These are phyloP conservation scores for Idaea straminata DNA, from an alignment of 2,888 invertebrate genomes.

Conservation along the genomic window DNA sequence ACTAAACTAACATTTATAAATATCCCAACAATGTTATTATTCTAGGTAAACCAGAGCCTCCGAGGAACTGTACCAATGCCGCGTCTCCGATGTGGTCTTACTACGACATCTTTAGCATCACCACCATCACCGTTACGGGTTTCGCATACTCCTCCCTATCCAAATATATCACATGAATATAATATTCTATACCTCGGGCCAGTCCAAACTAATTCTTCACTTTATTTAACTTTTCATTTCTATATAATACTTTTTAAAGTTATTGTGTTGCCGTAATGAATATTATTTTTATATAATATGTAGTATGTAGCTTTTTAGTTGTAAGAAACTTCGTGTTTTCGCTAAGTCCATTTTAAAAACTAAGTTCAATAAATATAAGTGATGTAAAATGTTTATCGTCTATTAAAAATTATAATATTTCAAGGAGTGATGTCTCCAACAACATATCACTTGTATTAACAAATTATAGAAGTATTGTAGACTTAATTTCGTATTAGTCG, in stretches of 20 bases:
- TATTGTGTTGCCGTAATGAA: constrained; percentile 54
- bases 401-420: constrained; percentile 63
- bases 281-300: constrained; percentile 44
- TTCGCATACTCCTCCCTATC: constrained; percentile 47
- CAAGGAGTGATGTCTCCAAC: constrained; percentile 74
- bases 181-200: constrained; percentile 12
- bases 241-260: constrained; percentile 31
- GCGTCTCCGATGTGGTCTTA: constrained; percentile 40
- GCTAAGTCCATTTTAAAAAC: constrained; percentile 61
- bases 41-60: constrained; percentile 67
- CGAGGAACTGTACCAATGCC: constrained; percentile 64
- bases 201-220: constrained; percentile 18
- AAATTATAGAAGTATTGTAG: constrained; percentile 71
- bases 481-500: constrained; percentile 68
- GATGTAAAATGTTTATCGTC: constrained; percentile 56
- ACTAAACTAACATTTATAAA: no score
- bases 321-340: constrained; percentile 55
- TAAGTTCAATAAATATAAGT: constrained; percentile 61
- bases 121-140: constrained; percentile 36
- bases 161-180: constrained; percentile 48
- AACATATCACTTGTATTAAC: constrained; percentile 80
- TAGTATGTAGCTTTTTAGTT: constrained; percentile 63
- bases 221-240: constrained; percentile 30
- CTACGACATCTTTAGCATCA: constrained; percentile 38
- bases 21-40: constrained; percentile 15